A percentile compares a stretch with the other conserved stretches of the same genome.
Conservation (phyloP, 2,797 vertebrate species). For the Oceanodroma leucorhoa region DNA sequence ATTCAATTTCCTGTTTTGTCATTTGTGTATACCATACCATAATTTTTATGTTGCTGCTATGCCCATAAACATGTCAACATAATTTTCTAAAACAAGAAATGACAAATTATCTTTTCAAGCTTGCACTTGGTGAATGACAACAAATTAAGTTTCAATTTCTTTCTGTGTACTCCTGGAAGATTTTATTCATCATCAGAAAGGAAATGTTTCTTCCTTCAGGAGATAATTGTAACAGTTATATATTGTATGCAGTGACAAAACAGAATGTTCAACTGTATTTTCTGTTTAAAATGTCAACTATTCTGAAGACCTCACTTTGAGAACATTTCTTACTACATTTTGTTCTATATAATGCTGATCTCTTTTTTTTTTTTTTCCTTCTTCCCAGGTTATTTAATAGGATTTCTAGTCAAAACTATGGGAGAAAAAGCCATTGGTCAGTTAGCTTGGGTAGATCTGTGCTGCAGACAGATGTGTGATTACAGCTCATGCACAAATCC, state of each 20-base stretch:
- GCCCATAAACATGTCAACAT: slow-evolving; percentile 61
- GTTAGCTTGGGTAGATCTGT: neutral
- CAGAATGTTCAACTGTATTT: neutral
- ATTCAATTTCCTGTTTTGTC: slow-evolving; percentile 73
- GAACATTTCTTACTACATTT: neutral
- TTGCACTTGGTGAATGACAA: slow-evolving; percentile 69
- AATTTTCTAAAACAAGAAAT: slow-evolving; percentile 68
- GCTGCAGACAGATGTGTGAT: neutral
- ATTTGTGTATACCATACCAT: slow-evolving; percentile 55
- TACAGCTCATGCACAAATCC: neutral
- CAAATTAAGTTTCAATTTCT: slow-evolving; percentile 74
- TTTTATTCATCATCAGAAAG: slow-evolving; percentile 65
- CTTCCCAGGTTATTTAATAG: neutral
- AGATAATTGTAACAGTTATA: slow-evolving; percentile 39
- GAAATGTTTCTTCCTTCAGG: slow-evolving; percentile 19
- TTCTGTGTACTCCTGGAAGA: slow-evolving; percentile 45
- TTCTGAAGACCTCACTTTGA: neutral
- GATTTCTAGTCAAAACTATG: neutral
- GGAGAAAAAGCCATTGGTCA: neutral
- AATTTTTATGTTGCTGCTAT: slow-evolving; percentile 61
- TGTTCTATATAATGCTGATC: neutral
- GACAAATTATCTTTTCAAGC: slow-evolving; percentile 71
- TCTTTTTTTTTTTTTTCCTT: neutral
- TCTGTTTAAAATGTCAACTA: neutral
- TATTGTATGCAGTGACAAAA: neutral